Conservation (phyloP, 2,113 vertebrate genomes). For the Rhea americana region DNA sequence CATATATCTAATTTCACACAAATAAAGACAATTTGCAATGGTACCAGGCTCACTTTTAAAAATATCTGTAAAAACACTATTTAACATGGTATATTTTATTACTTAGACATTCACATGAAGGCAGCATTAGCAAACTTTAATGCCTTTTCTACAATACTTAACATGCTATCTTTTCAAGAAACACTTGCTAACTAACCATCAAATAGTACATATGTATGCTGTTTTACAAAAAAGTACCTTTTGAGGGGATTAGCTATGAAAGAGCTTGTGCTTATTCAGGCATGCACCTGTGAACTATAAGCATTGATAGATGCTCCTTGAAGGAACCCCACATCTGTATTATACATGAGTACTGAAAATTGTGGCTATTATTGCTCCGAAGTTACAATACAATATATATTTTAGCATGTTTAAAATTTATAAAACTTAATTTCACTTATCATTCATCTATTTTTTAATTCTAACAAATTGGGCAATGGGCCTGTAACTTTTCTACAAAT, state of each 20-base stretch:
- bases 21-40: not conserved
- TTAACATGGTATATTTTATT: not conserved
- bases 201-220: not conserved
- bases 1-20: not conserved
- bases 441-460: not conserved
- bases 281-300: not conserved
- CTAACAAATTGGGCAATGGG: not conserved
- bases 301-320: not conserved
- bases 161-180: not conserved
- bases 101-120: not conserved
- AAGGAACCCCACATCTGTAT: not conserved
- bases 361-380: not conserved
- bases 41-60: not conserved
- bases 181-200: not conserved
- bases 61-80: not conserved
- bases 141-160: not conserved
- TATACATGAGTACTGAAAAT: not conserved
- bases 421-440: not conserved
- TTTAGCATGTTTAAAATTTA: not conserved
- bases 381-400: not conserved
- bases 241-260: not conserved
- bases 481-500: not conserved
- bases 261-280: not conserved
- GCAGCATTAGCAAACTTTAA: not conserved
- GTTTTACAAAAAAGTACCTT: not conserved